Evolutionary conservation across 2,888 invertebrate species (phyloP).

Genomic region (Ennomos fuscantarius): DNA sequence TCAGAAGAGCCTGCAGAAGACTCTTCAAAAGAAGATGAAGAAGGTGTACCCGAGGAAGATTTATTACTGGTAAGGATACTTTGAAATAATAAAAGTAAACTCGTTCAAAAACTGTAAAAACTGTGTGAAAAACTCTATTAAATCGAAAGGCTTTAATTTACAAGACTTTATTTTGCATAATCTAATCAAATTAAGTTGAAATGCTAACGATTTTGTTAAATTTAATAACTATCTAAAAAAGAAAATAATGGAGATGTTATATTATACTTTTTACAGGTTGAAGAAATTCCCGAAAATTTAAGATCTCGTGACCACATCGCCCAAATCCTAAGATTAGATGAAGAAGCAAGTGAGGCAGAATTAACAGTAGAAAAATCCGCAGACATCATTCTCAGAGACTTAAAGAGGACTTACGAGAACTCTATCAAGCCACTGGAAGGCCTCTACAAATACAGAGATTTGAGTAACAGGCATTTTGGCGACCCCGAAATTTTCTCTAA

Average conservation of each 20-base stretch:
- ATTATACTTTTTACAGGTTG: constrained; percentile 80
- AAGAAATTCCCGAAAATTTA: constrained; percentile 90
- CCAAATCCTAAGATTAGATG: constrained; percentile 91
- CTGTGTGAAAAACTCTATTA: no score
- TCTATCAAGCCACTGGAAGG: constrained; percentile 96
- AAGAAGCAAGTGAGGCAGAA: constrained; percentile 89
- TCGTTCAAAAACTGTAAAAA: no score
- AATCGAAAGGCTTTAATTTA: no score
- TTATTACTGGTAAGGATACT: constrained; percentile 82
- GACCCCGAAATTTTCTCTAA: constrained; percentile 98
- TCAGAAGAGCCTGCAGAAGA: constrained; percentile 55
- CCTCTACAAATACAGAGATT: constrained; percentile 95
- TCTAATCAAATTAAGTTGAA: no score
- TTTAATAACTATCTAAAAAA: no score
- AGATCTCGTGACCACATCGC: constrained; percentile 92
- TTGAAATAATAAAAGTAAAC: not conserved
- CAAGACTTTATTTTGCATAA: no score
- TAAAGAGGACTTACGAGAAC: constrained; percentile 93
- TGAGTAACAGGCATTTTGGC: constrained; percentile 96
- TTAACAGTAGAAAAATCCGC: constrained; percentile 89
- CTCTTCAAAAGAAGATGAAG: constrained; percentile 36
- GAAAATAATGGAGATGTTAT: no score
- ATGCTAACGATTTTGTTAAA: no score
- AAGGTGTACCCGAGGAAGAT: constrained; percentile 87
- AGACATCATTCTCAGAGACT: constrained; percentile 91